Conservation (phyloP, 2,888 invertebrate genomes). For the Nymphalis c-album region DNA sequence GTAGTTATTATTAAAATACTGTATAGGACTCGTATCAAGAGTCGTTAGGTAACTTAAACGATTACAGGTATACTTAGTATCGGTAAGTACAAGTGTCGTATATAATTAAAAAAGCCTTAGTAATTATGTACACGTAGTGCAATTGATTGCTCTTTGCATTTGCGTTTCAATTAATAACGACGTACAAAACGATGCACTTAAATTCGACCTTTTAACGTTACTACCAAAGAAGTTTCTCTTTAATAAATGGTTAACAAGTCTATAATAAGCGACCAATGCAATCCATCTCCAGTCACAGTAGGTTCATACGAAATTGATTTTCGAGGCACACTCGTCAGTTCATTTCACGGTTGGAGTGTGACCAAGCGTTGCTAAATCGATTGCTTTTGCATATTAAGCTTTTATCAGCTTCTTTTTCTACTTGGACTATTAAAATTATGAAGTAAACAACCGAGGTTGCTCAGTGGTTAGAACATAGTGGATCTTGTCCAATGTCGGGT, state of each 20-base stretch:
- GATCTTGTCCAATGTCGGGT: too few species aligned
- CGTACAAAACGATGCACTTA: not conserved
- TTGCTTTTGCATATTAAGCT: conserved; percentile 45
- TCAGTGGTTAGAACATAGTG: too few species aligned
- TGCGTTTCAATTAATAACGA: not conserved
- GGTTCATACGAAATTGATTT: conserved; percentile 58
- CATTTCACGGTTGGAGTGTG: conserved; percentile 68
- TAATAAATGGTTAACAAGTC: conserved; percentile 9
- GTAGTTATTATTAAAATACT: too few species aligned
- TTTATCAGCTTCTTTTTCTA: not conserved
- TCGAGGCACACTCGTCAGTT: conserved; percentile 48
- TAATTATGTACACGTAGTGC: too few species aligned
- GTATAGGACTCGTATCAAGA: too few species aligned
- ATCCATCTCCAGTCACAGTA: conserved; percentile 24
- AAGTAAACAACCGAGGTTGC: not conserved
- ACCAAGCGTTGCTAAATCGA: conserved; percentile 62
- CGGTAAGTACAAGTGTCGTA: too few species aligned
- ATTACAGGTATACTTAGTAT: too few species aligned
- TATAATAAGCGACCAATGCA: conserved; percentile 17
- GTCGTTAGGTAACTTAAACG: too few species aligned
- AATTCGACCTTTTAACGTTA: too few species aligned
- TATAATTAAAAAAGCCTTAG: too few species aligned
- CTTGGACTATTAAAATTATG: not conserved
- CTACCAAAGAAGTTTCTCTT: too few species aligned
- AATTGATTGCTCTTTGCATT: too few species aligned